Conservation (phyloP, 2,888 invertebrate species). For the Mesorhabditis spiculigera region DNA sequence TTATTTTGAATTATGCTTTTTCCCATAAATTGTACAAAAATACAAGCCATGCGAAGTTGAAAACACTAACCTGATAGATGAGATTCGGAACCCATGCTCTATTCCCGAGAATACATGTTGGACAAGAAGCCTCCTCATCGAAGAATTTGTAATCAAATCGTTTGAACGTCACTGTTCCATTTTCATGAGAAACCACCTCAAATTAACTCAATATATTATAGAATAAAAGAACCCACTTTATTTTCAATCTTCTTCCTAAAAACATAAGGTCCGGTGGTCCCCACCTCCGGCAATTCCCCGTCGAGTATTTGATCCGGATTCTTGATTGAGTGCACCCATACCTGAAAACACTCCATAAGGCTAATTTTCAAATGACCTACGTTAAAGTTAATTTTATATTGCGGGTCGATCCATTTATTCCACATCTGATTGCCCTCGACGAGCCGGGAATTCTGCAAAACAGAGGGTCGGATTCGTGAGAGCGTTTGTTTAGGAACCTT, state of each 20-base stretch:
- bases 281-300: slow-evolving; percentile 49
- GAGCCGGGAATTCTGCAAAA: slow-evolving; percentile 41
- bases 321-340: slow-evolving; percentile 53
- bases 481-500: too few species aligned
- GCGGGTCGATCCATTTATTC: slow-evolving; percentile 51
- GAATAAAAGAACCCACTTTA: slow-evolving; percentile 25
- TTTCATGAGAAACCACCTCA: slow-evolving; percentile 39
- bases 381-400: slow-evolving; percentile 45
- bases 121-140: slow-evolving; percentile 51
- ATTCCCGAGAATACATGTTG: slow-evolving; percentile 52
- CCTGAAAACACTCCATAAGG: slow-evolving; percentile 11
- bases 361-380: slow-evolving; percentile 1
- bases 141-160: slow-evolving; percentile 37
- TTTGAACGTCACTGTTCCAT: slow-evolving; percentile 50
- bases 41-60: neutral
- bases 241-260: slow-evolving; percentile 52
- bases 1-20: too few species aligned
- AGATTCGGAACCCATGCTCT: slow-evolving; percentile 52
- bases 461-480: neutral
- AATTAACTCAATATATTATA: slow-evolving; percentile 8
- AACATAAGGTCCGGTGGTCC: slow-evolving; percentile 54
- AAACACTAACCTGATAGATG: slow-evolving; percentile 39
- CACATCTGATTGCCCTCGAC: slow-evolving; percentile 39
- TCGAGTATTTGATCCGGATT: slow-evolving; percentile 56
- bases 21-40: too few species aligned